phyloP scores from a whole-genome alignment of 2,113 vertebrate genomes.

The Lasiurus cinereus region DNA sequence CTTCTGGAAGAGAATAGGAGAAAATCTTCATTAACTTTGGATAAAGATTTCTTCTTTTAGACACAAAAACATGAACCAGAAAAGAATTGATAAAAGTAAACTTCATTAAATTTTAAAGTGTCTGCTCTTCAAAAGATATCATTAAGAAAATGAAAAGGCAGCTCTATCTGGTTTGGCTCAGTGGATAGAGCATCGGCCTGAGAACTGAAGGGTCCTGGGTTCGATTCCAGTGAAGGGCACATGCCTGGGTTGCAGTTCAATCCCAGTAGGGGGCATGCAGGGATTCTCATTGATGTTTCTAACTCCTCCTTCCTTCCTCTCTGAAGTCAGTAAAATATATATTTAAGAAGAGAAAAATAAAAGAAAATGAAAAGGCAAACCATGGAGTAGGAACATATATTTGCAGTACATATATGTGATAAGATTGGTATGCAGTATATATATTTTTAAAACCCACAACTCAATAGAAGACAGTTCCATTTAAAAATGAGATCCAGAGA shows the following conservation, averaged over 20 bases:
- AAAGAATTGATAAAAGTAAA: background rate
- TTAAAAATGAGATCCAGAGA: background rate
- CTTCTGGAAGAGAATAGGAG: background rate
- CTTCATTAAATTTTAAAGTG: background rate
- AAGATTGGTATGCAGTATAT: background rate
- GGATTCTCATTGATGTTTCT: no score
- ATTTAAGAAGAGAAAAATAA: background rate
- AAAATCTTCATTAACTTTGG: background rate
- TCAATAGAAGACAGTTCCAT: background rate
- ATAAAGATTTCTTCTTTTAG: background rate
- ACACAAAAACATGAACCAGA: conserved; percentile 31
- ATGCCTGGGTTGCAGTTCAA: no score
- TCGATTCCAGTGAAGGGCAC: no score
- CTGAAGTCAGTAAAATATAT: no score
- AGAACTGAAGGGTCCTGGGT: no score
- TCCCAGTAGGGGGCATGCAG: no score
- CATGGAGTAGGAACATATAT: conserved; percentile 15
- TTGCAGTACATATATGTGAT: conserved; percentile 11
- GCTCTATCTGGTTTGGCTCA: no score
- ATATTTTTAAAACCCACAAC: background rate
- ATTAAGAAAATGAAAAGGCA: conserved; percentile 36
- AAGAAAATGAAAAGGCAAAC: conserved; percentile 20
- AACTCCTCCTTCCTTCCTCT: no score
- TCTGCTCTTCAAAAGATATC: background rate
- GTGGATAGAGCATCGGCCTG: no score